These are phyloP conservation scores for Leptopterna dolabrata DNA, from an alignment of 2,888 invertebrate species.

Conservation along the genomic window DNA sequence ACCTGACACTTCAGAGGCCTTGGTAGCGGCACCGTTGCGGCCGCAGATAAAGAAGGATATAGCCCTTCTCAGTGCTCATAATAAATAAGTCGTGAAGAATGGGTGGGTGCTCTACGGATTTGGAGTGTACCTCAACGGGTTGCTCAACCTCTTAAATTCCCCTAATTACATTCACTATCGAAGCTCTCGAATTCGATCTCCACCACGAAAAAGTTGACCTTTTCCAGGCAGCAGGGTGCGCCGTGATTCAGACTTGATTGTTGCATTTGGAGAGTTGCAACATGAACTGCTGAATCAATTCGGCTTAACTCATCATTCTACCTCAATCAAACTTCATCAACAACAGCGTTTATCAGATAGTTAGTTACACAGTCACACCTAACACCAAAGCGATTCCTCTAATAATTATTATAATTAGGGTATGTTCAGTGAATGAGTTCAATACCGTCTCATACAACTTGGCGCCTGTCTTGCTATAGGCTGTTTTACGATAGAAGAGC, in stretches of 20 bases:
- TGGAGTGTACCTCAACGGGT: not conserved
- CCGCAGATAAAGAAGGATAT: not conserved
- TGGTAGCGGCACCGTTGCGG: not conserved
- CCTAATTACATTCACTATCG: not conserved
- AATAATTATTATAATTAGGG: too few relatives aligned
- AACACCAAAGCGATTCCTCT: too few relatives aligned
- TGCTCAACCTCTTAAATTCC: not conserved
- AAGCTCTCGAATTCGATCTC: not conserved
- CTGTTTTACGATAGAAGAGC: too few relatives aligned
- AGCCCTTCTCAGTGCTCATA: not conserved
- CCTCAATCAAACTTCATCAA: not conserved
- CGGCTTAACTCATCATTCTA: not conserved
- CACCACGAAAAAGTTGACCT: not conserved
- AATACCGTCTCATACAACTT: too few relatives aligned
- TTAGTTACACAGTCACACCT: too few relatives aligned
- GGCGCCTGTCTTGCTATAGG: too few relatives aligned
- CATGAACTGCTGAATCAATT: not conserved
- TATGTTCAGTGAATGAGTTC: too few relatives aligned
- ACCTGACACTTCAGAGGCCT: not conserved
- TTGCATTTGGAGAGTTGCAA: not conserved
- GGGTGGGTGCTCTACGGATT: conserved; percentile 2
- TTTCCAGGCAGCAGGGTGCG: not conserved
- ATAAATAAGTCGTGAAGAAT: not conserved
- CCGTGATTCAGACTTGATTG: not conserved
- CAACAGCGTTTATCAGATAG: too few relatives aligned